Percentiles rank a stretch among this genome's conserved stretches.
Conservation (phyloP, 2,113 vertebrate genomes). For the Sapajus apella region DNA sequence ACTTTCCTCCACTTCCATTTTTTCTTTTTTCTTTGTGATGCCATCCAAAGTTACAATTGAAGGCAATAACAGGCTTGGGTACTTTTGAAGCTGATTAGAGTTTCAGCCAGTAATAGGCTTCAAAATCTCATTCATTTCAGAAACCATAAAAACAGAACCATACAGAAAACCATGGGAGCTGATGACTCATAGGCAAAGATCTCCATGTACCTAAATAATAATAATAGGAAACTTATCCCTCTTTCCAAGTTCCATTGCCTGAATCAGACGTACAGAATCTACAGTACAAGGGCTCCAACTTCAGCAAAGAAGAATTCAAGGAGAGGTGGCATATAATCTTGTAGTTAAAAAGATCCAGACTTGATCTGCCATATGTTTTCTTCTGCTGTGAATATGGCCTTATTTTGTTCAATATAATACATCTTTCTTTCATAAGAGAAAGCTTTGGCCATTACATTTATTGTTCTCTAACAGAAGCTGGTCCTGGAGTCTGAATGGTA, state of each 20-base stretch:
- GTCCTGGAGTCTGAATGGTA: neutral
- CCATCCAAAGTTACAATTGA: neutral
- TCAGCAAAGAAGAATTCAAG: neutral
- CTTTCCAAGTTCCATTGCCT: neutral
- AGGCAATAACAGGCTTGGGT: neutral
- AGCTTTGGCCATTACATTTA: neutral
- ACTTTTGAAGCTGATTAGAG: slow-evolving; percentile 12
- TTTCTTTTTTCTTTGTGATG: neutral
- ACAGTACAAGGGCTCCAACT: neutral
- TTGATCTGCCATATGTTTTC: neutral
- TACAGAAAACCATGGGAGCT: neutral
- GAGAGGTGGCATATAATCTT: neutral
- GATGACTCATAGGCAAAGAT: slow-evolving; percentile 29
- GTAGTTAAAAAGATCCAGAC: neutral
- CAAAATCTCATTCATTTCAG: slow-evolving; percentile 30
- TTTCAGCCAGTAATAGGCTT: slow-evolving; percentile 27
- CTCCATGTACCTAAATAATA: neutral
- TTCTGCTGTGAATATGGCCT: neutral
- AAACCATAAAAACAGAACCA: neutral
- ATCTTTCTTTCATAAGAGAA: neutral
- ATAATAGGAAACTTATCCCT: neutral
- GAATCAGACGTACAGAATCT: neutral
- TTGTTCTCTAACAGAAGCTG: neutral
- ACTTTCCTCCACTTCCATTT: neutral
- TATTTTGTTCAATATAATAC: neutral